These are phyloP conservation scores for Cherax destructor DNA, from an alignment of 1,140 invertebrate species.

Conservation along the genomic window DNA sequence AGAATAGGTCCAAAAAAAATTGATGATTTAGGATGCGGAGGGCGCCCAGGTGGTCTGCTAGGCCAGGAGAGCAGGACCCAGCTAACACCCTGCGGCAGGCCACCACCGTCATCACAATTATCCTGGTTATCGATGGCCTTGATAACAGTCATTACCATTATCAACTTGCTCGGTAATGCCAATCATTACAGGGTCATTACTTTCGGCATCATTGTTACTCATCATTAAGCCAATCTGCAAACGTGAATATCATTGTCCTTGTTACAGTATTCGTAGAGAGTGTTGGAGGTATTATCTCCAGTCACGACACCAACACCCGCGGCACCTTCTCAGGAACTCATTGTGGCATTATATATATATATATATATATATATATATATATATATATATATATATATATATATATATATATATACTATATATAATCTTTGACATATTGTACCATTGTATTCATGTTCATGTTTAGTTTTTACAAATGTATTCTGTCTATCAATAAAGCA, in stretches of 20 bases:
- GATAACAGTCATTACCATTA: constrained; percentile 1
- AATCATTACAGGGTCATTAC: neutral
- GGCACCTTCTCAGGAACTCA: too few species aligned
- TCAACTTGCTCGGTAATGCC: neutral
- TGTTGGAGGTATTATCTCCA: neutral
- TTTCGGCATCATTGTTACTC: neutral
- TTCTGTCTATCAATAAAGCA: too few species aligned
- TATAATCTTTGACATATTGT: too few species aligned
- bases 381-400: constrained; percentile 8
- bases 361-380: constrained; percentile 1
- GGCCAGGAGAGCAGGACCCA: neutral
- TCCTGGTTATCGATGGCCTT: neutral
- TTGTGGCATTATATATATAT: neutral
- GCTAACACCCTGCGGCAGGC: neutral
- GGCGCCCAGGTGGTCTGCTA: neutral
- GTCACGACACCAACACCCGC: neutral
- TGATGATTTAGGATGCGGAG: neutral
- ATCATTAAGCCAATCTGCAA: neutral
- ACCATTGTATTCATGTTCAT: neutral
- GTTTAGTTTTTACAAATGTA: too few species aligned
- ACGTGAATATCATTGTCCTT: neutral
- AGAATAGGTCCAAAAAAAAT: constrained; percentile 5
- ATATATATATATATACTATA: constrained; percentile 2
- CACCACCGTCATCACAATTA: neutral
- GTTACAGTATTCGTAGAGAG: neutral